Evolutionary conservation across 2,797 vertebrate genomes (phyloP), one percentile per base, ranked within the genome.

Genomic region (Pogoniulus pusillus): DNA sequence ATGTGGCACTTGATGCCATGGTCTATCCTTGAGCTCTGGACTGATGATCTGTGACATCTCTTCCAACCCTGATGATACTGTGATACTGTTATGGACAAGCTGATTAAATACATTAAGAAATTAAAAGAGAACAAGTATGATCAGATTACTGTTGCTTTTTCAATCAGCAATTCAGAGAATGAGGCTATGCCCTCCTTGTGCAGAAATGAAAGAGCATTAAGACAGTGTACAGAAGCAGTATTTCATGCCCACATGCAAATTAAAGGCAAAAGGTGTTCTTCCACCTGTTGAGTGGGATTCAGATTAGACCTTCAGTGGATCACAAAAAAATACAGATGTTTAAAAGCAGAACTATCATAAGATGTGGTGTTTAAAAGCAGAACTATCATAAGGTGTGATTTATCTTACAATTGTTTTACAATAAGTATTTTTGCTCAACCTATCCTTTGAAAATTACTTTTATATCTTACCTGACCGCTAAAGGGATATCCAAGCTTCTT

Each of bases 261-360:
- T 82, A 24, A 72, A 72, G 63, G 62, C 32, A 58, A 49, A 69
- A 35, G 6, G 11, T 49, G 7, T 59, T 19, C 41, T 82, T 69
- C 19, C 16, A 27, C 4, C 20, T 41, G 1, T 35, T 43, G 22
- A 64, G 11, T 57, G 23, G 10, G 9, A 54, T 75, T 70, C 29
- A 45, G 24, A 15, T 64, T 43, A 82, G 41, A 51, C 4, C 6
- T 85, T 57, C 9, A 32, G 14, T 41, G 12, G 18, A 29, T 19
- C 15, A 27, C 13, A 68, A 58, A 41, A 0, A 0, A 0, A 41
- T 16, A 49, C 10, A n/a, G 17, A 27, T 23, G 7, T 32, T 68
- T 22, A 82, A 18, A 85, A 64, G 9, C 19, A 22, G 49, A 51
- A 77, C 87, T 26, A 62, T 2, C 3, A 32, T 19, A 66, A 76